Evolutionary conservation across 2,797 vertebrate genomes (phyloP).

Genomic region (Cichlasoma orientale): DNA sequence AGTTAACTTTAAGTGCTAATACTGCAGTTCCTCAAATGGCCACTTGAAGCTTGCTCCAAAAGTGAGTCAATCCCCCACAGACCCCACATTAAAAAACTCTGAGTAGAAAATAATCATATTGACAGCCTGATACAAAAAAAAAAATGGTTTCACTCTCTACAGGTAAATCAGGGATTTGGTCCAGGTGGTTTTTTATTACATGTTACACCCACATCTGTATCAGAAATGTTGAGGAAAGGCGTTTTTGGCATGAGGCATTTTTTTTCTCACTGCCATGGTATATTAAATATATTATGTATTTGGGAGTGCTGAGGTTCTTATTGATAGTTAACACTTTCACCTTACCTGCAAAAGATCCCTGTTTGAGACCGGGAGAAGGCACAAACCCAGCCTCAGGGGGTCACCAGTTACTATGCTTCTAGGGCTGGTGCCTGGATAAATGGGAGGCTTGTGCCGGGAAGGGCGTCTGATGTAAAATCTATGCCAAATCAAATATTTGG

Average conservation of each 20-base stretch:
- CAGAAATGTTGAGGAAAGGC: neutral
- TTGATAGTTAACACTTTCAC: neutral
- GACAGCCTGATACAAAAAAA: neutral
- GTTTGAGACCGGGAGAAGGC: too few relatives aligned
- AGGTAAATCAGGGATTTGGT: too few relatives aligned
- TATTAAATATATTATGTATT: neutral
- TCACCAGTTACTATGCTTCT: too few relatives aligned
- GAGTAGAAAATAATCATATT: neutral
- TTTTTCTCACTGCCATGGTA: neutral
- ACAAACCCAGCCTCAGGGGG: too few relatives aligned
- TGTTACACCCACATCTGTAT: neutral
- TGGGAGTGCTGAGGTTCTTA: neutral
- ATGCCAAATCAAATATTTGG: too few relatives aligned
- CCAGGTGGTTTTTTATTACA: too few relatives aligned
- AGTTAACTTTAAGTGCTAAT: neutral
- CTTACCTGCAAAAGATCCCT: too few relatives aligned
- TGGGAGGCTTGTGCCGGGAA: too few relatives aligned
- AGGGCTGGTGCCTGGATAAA: too few relatives aligned
- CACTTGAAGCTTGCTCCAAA: neutral
- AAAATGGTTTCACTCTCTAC: too few relatives aligned
- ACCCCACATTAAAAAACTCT: neutral
- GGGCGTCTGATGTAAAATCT: too few relatives aligned
- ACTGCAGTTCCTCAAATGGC: neutral
- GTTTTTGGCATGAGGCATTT: too few relatives aligned
- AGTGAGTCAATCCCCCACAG: neutral